Evolutionary conservation across 2,888 invertebrate species (phyloP).

Genomic region (Gibbula magus): DNA sequence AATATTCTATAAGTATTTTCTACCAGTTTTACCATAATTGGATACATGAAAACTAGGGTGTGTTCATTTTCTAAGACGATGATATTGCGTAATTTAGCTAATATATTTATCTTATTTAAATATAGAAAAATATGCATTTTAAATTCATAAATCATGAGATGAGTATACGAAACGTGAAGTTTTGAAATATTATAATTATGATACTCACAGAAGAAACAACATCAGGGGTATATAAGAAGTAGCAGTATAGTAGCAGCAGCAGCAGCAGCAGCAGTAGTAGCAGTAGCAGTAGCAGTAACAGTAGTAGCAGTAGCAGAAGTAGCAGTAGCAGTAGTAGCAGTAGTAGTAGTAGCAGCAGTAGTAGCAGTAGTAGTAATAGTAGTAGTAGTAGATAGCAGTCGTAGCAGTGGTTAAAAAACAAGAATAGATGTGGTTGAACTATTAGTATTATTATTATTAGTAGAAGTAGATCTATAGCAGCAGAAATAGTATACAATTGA

Average conservation of each 20-base stretch:
- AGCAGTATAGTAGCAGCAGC: not conserved
- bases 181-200: too few relatives aligned
- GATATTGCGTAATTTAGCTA: too few relatives aligned
- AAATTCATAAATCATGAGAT: too few relatives aligned
- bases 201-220: too few relatives aligned
- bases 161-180: too few relatives aligned
- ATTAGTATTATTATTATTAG: conserved; percentile 19
- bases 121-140: too few relatives aligned
- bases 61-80: too few relatives aligned
- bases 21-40: too few relatives aligned
- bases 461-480: conserved; percentile 22
- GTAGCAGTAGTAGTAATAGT: conserved; percentile 18
- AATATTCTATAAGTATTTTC: too few relatives aligned
- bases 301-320: conserved; percentile 24
- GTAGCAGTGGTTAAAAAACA: not conserved
- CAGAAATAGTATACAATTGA: not conserved
- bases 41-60: too few relatives aligned
- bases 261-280: not conserved
- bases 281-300: not conserved
- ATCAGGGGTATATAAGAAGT: too few relatives aligned
- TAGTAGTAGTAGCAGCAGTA: conserved; percentile 16
- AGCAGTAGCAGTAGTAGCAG: conserved; percentile 25
- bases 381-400: conserved; percentile 27
- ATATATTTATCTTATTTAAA: too few relatives aligned
- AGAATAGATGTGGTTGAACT: not conserved